Base-by-base conservation (phyloP, 2,888 invertebrate species). In the Drosophila setosimentum region DNA sequence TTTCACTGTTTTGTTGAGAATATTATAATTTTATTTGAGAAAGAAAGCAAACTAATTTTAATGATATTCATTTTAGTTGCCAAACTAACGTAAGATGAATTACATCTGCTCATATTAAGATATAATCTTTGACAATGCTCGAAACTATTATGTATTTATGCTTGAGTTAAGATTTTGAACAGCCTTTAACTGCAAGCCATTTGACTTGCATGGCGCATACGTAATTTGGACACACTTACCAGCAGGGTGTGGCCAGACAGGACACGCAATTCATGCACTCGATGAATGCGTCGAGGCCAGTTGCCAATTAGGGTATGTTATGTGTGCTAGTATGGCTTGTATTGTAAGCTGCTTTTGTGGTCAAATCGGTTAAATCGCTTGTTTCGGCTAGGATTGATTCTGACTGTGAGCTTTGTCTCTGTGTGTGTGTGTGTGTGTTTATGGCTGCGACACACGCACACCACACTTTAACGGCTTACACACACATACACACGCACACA, bases 301-400 rank as follows among this genome's bases (percentile, higher is more conserved):
- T 40, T 45, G 30, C 35, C 66, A 30, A 27, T 24, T 27, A 24
- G 21, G 30, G 54, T 48, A 8, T 48, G 49, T 49, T 48, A 51
- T 48, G n/a, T 29, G 61, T n/a, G 54, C 35, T 29, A 33, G 33
- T 33, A 16, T 16, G 42, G 29, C 24, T 45, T 51, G 50, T 60
- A 21, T 37, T 42, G 65, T 82, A 87, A 82, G 80, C 87, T 60
- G 78, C 65, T 87, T 80, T 82, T 32, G 18, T 33, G 27, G 18
- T 35, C 50, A 27, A n/a, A 63, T 49, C 48, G 69, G 76, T 48
- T 68, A 54, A 67, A 55, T 45, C 54, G 60, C 55, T 54, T 84
- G 82, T 68, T 69, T 68, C 65, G 62, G 57, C 59, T 60, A 55
- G 58, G 32, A 29, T 30, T n/a, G 49, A 53, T 42, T 29, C 30